These are phyloP conservation scores for Tachycineta bicolor DNA, from an alignment of 2,113 vertebrate genomes.

Conservation along the genomic window DNA sequence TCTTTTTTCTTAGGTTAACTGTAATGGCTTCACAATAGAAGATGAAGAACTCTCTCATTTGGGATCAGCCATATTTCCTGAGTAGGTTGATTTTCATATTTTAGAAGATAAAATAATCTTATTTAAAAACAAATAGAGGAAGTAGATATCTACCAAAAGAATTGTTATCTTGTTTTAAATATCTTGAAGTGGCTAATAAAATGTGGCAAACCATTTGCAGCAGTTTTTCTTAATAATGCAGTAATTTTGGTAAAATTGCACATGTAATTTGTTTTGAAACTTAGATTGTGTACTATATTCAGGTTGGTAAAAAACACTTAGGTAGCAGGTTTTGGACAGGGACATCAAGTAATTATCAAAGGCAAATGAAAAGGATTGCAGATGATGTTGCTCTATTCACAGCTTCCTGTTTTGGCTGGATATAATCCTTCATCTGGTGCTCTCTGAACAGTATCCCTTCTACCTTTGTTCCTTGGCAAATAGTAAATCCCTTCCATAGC, in stretches of 20 bases:
- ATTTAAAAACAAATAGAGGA: neutral
- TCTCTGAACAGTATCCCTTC: neutral
- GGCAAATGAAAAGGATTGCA: neutral
- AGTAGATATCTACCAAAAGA: neutral
- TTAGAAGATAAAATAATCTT: neutral
- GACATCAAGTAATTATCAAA: neutral
- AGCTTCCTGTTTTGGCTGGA: neutral
- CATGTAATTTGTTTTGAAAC: neutral
- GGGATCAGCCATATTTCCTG: slow-evolving; percentile 94
- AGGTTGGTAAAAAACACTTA: neutral
- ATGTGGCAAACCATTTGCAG: neutral
- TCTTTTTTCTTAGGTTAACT: slow-evolving; percentile 85
- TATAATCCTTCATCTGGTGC: neutral
- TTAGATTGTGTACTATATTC: neutral
- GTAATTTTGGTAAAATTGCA: neutral
- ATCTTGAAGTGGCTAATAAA: neutral
- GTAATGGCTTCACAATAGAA: slow-evolving; percentile 96
- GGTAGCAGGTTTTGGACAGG: neutral
- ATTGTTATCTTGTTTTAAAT: neutral
- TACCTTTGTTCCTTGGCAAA: neutral
- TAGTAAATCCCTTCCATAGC: neutral
- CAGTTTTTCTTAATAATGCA: neutral
- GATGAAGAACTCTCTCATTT: slow-evolving; percentile 94
- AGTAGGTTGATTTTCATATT: slow-evolving; percentile 77
- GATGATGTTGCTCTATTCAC: neutral